Percentiles rank a stretch among this genome's conserved stretches.
Conservation (phyloP, 35 echinoderm and acorn worm species). For the Ophioderma brevispina region DNA sequence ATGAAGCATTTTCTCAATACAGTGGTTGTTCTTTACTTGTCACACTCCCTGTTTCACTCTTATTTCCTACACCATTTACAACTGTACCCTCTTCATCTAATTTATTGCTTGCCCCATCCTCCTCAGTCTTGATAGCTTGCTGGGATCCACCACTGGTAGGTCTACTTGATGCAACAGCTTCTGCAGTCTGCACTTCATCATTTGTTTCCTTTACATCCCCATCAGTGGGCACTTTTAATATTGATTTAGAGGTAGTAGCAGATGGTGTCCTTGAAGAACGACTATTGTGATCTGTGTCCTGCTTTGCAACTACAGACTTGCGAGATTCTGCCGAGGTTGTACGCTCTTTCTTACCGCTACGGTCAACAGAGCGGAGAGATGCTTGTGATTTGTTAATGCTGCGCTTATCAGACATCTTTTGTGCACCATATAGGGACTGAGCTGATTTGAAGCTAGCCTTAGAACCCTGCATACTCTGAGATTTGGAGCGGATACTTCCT, state of each 20-base stretch:
- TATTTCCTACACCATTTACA: not conserved
- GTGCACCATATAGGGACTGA: slow-evolving; percentile 7
- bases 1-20: too few relatives aligned
- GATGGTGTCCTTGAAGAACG: slow-evolving; percentile 12
- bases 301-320: not conserved
- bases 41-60: too few relatives aligned
- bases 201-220: not conserved
- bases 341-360: not conserved
- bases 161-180: not conserved
- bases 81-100: not conserved
- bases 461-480: not conserved
- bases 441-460: slow-evolving; percentile 30
- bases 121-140: too few relatives aligned
- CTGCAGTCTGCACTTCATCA: not conserved
- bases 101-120: not conserved
- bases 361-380: slow-evolving; percentile 13
- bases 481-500: not conserved
- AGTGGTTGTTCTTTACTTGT: too few relatives aligned
- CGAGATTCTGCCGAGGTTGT: not conserved
- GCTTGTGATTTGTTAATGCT: slow-evolving; percentile 10
- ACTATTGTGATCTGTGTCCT: slow-evolving; percentile 5
- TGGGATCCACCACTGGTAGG: not conserved
- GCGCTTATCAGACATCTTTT: not conserved
- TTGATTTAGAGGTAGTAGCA: not conserved
- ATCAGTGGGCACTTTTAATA: not conserved